These are phyloP conservation scores for Lithophane semibrunnea DNA, from an alignment of 2,888 invertebrate genomes.

Conservation along the genomic window DNA sequence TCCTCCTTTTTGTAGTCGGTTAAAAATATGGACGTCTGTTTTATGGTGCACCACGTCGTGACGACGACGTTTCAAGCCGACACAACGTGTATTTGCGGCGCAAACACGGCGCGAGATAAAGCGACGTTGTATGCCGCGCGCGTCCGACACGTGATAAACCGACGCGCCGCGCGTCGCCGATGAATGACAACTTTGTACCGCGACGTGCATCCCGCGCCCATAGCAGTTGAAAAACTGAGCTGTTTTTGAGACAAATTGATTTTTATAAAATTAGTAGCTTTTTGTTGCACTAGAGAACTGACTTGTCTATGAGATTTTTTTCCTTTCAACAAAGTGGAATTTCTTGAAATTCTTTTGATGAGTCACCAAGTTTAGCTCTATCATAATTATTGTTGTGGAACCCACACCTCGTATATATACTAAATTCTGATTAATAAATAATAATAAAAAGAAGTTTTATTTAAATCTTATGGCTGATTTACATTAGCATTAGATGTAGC, in stretches of 20 bases:
- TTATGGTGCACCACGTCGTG: not conserved
- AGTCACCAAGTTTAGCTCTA: not conserved
- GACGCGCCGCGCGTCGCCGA: slow-evolving; percentile 3
- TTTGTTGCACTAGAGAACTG: not conserved
- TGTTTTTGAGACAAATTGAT: not conserved
- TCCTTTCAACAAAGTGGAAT: not conserved
- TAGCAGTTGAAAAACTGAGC: not conserved
- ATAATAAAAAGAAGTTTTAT: not conserved
- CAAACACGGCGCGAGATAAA: slow-evolving; percentile 50
- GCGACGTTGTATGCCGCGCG: slow-evolving; percentile 55
- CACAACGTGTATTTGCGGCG: slow-evolving; percentile 39
- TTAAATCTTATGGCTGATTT: not conserved
- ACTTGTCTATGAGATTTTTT: not conserved
- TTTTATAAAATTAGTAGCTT: not conserved
- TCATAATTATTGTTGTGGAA: not conserved
- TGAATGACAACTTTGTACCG: slow-evolving; percentile 44
- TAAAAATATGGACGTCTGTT: slow-evolving; percentile 21
- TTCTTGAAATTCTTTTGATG: not conserved
- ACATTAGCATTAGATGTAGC: not conserved
- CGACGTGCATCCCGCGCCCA: slow-evolving; percentile 7
- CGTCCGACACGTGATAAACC: slow-evolving; percentile 62
- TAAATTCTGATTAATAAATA: not conserved
- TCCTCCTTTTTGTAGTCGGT: no score
- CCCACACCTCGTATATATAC: not conserved
- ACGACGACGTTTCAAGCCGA: not conserved